Evolutionary conservation across 2,113 vertebrate species (phyloP), one percentile per base, ranked within the genome.

Genomic region (Acrocephalus kingi): DNA sequence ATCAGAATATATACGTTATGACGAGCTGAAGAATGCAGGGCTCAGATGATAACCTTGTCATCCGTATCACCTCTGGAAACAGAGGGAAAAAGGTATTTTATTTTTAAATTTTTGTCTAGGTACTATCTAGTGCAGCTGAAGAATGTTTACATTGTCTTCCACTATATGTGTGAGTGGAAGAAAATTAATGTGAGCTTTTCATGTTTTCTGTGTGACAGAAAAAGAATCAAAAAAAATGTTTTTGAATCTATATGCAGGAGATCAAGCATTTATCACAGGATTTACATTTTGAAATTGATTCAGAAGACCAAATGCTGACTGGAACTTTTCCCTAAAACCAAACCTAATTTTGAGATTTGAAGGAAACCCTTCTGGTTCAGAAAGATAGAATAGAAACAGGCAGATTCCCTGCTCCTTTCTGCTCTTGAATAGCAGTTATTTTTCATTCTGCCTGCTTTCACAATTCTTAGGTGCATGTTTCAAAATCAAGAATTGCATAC

Each of bases 51-150:
- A 89, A 91, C 95, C 45, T 95, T 93, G 82, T 91, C 78, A 83
- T 77, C 56, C 69, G 96, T 92, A 63, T 52, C 20, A 0, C 74
- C 63, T 86, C 87, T 93, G 49, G 48, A 93, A 93, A 74, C 39
- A 92, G 46, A 83, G 21, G 31, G 13, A 66, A 87, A 46, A 79
- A 39, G 58, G 24, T 84, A 87, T 93, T 93, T 95, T 84, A 92
- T 94, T 97, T 91, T 87, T 54, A 84, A 84, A 76, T 96, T 94
- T 95, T 81, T 28, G 30, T 94, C 86, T 92, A 63, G 20, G 58
- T 96, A 89, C 95, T 64, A 75, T 22, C 15, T 86, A 81, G 61
- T 83, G 51, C 68, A 88, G 49, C 52, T 82, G 48, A 51, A 87
- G 64, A 86, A 59, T 46, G 66, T 89, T 82, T 86, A 56, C 72